Percentiles rank a stretch among this genome's conserved stretches.
Conservation (phyloP, 92 coral and sea anemone species). For the Actinostola sp. region DNA sequence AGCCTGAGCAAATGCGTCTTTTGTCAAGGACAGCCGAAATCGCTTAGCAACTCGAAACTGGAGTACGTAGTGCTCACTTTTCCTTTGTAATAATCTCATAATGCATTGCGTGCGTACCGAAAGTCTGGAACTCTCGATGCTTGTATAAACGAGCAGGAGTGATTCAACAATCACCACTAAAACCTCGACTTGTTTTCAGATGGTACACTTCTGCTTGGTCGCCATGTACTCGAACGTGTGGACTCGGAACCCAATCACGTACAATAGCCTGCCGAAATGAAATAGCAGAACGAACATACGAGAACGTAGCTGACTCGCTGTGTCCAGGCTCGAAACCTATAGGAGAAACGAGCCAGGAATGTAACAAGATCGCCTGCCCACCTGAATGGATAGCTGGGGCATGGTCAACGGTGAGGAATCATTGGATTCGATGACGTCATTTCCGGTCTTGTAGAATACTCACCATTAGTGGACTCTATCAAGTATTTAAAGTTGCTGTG, state of each 20-base stretch:
- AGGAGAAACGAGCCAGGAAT: constrained; percentile 42
- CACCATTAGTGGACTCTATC: too few species aligned
- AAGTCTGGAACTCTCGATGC: too few species aligned
- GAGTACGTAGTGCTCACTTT: too few species aligned
- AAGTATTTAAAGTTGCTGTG: too few species aligned
- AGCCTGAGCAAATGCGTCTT: too few species aligned
- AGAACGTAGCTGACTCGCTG: constrained; percentile 46
- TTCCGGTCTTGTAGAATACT: too few species aligned
- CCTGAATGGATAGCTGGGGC: constrained; percentile 68
- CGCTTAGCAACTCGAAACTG: too few species aligned
- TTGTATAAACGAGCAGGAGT: too few species aligned
- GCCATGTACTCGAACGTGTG: constrained; percentile 81
- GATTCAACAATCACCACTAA: neutral
- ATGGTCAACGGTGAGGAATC: constrained; percentile 90
- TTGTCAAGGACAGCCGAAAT: too few species aligned
- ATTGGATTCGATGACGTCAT: too few species aligned
- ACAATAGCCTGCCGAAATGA: constrained; percentile 61
- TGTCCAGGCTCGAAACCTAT: constrained; percentile 47
- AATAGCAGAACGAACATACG: constrained; percentile 55
- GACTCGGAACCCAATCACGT: constrained; percentile 71
- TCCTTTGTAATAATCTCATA: too few species aligned
- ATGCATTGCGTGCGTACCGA: too few species aligned
- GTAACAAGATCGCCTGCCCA: constrained; percentile 81
- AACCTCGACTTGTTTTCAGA: constrained; percentile 16
- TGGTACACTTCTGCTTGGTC: constrained; percentile 71